Base-by-base conservation (phyloP, 2,797 vertebrate species). In the Gymnopithys bicolor region DNA sequence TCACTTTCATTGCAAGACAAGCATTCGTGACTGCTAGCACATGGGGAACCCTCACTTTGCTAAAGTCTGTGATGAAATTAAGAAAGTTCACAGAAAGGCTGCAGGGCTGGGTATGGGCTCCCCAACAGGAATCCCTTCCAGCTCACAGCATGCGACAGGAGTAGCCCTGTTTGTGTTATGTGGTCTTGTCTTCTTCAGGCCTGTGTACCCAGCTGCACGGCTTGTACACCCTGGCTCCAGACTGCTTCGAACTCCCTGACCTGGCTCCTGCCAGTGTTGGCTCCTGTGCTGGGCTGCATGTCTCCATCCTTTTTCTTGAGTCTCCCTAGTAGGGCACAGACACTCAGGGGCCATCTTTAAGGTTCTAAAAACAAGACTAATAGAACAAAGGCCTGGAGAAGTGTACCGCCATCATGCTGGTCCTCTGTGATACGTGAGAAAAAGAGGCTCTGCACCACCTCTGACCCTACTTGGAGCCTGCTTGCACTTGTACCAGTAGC, bases 391-490 rank as follows among this genome's bases (percentile, higher is more conserved):
- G 7, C 27, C 43, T 49, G 9, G n/a, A 76, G 19, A 64, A 89
- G 55, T 9, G 22, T 35, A 46, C 1, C 4, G 5, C 1, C 22
- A 16, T 19, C 1, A 1, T 30, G n/a, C 33, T 49, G 33, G 9
- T 39, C 22, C 41, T 51, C 21, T 9, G 4, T 3, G 9, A n/a
- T 3, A 12, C 24, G 6, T 5, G 6, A n/a, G 9, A 19, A 51
- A 82, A 59, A 79, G 3, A 5, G 21, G 27, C 18, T 69, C 32
- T 11, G 7, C 30, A 88, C 4, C 11, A 56, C 14, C 30, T 62
- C 32, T 13, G 8, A 3, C 33, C 19, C 7, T 56, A 12, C 10
- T 56, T 30, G 55, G 32, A 78, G 62, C 19, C 39, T 79, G 25
- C 12, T 13, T 49, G 21, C 2, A 10, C 13, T n/a, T 7, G 3